Evolutionary conservation across 2,888 invertebrate species (phyloP), one percentile per base, ranked within the genome.

Genomic region (Drosophila atripex): DNA sequence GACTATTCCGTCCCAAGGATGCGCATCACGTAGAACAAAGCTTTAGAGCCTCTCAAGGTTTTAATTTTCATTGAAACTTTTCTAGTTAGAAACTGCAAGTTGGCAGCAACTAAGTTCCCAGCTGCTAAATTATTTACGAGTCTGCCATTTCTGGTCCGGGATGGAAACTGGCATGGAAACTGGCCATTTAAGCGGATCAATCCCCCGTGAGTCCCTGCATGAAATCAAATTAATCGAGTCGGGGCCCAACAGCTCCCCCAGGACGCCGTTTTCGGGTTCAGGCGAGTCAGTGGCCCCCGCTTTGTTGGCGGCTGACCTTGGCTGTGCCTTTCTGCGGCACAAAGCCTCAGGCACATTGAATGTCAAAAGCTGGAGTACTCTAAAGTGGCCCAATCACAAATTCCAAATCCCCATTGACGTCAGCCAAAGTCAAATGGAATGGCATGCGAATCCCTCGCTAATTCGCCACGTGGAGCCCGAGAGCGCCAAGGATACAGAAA

Each of bases 371-470:
- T 16, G 28, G 63, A 63, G 53, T 45, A 46, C 54, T 69, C 76
- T 71, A 63, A 70, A 70, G 56, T 51, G 18, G 51, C 43, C 45
- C 30, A 68, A 51, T 43, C 46, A 58, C 54, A 78, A 78, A 49
- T 78, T 68, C 45, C 53, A 66, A 80, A 71, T 72, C 50, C 70
- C 70, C 75, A 80, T 80, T 80, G 80, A 80, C 80, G 80, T 80
- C 80, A 80, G 45, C 9, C 18, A 23, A 63, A 28, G 41, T 46
- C 25, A 39, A 53, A 38, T 73, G 43, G 49, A 63, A 21, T 61
- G 69, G 73, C 47, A 41, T 57, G 59, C 52, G 57, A 61, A 64
- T 59, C 63, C 53, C 49, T 59, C 23, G 45, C 35, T 53, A 54
- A 69, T 21, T 49, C 49, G 30, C 47, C 39, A 56, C 46, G 59